Conservation (phyloP, 2,113 vertebrate species). For the Butorides virescens region DNA sequence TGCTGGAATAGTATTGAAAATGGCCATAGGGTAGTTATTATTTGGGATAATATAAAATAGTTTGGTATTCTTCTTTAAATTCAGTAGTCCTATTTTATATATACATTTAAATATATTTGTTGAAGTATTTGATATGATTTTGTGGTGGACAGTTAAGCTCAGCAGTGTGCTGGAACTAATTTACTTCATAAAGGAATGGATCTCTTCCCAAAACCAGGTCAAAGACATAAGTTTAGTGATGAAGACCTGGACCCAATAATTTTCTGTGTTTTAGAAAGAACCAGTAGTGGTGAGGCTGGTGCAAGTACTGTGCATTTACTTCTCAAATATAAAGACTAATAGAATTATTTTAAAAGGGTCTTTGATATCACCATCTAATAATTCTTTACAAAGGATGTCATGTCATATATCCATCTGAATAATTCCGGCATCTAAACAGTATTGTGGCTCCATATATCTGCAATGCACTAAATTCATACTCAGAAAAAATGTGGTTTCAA, state of each 20-base stretch:
- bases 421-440: background rate
- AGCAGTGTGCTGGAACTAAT: background rate
- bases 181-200: background rate
- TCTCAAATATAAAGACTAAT: background rate
- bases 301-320: background rate
- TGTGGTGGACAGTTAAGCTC: background rate
- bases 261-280: background rate
- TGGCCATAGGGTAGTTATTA: background rate
- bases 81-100: background rate
- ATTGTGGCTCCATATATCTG: background rate
- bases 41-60: background rate
- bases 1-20: background rate
- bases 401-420: background rate
- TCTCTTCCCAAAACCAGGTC: background rate
- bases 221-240: background rate
- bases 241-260: background rate
- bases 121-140: background rate
- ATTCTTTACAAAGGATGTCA: background rate
- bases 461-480: background rate
- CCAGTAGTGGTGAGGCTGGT: background rate
- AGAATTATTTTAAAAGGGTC: background rate
- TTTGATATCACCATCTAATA: background rate
- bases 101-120: background rate
- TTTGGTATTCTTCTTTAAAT: background rate
- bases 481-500: background rate